Percentiles rank a stretch among this genome's conserved stretches.
These are phyloP conservation scores for Lophius americanus DNA, from an alignment of 2,797 vertebrate genomes.

Conservation along the genomic window DNA sequence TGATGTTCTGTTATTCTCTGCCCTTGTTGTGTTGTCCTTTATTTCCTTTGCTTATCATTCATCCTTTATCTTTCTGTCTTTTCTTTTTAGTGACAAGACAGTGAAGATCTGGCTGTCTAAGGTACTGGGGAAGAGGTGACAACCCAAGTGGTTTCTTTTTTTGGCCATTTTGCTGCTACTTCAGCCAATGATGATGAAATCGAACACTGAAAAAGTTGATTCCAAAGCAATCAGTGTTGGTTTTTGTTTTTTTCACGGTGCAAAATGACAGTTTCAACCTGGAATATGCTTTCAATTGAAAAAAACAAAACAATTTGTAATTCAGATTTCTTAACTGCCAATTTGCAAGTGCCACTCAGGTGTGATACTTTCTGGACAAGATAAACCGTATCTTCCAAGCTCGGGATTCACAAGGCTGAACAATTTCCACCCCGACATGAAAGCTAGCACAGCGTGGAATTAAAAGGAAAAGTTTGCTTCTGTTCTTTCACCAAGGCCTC, in stretches of 20 bases:
- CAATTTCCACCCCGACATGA: slow-evolving; percentile 26
- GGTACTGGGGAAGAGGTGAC: slow-evolving; percentile 84
- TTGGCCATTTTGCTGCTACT: slow-evolving; percentile 38
- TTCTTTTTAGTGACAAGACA: slow-evolving; percentile 86
- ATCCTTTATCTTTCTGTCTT: neutral
- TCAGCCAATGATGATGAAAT: slow-evolving; percentile 39
- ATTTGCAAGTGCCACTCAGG: slow-evolving; percentile 72
- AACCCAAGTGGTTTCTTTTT: slow-evolving; percentile 18
- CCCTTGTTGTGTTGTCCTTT: slow-evolving; percentile 27
- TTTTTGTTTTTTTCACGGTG: slow-evolving; percentile 27
- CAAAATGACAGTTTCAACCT: slow-evolving; percentile 10
- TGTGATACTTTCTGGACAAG: slow-evolving; percentile 50
- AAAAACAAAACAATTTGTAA: slow-evolving; percentile 35
- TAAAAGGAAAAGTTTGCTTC: slow-evolving; percentile 67
- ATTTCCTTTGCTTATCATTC: slow-evolving; percentile 22
- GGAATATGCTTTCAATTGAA: slow-evolving; percentile 29
- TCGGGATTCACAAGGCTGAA: slow-evolving; percentile 28
- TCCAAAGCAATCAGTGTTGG: slow-evolving; percentile 41
- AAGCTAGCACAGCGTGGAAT: slow-evolving; percentile 14
- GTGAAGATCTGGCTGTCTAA: slow-evolving; percentile 93
- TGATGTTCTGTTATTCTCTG: slow-evolving; percentile 56
- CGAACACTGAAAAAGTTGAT: slow-evolving; percentile 32
- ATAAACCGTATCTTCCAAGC: slow-evolving; percentile 25
- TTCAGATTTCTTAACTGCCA: slow-evolving; percentile 46
- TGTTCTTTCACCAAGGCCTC: slow-evolving; percentile 44